Evolutionary conservation across 2,113 vertebrate genomes (phyloP).

Genomic region (Barbus barbus): DNA sequence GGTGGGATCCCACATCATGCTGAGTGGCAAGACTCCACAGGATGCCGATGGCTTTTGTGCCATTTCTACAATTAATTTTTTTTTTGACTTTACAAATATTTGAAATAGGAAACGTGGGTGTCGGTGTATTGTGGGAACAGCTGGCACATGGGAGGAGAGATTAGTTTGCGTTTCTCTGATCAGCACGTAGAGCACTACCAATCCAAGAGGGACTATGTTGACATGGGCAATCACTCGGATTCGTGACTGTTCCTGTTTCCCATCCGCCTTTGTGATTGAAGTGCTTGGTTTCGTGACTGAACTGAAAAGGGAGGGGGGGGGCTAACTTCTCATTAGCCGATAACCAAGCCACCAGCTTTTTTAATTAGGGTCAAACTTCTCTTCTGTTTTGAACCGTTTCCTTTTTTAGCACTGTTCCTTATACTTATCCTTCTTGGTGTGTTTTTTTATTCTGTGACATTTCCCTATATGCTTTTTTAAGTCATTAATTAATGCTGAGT

Average conservation of each 20-base stretch:
- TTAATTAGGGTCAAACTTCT: constrained; percentile 10
- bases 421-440: background rate
- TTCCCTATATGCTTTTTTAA: background rate
- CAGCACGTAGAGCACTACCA: constrained; percentile 2
- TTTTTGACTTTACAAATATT: background rate
- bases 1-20: background rate
- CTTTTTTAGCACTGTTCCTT: background rate
- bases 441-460: background rate
- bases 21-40: background rate
- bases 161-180: background rate
- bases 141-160: constrained; percentile 10
- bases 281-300: constrained; percentile 66
- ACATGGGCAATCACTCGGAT: constrained; percentile 56
- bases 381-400: background rate
- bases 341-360: constrained; percentile 8
- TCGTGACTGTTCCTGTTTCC: constrained; percentile 68
- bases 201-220: constrained; percentile 12
- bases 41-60: background rate
- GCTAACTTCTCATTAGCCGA: constrained; percentile 22
- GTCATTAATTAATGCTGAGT: constrained; percentile 5
- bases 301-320: constrained; percentile 47
- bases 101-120: constrained; percentile 4
- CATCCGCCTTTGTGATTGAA: constrained; percentile 69
- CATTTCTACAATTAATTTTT: background rate
- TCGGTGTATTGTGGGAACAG: constrained; percentile 1